A percentile compares a stretch with the other conserved stretches of the same genome.
Conservation (phyloP, 2,888 invertebrate species). For the Laspeyria flexula region DNA sequence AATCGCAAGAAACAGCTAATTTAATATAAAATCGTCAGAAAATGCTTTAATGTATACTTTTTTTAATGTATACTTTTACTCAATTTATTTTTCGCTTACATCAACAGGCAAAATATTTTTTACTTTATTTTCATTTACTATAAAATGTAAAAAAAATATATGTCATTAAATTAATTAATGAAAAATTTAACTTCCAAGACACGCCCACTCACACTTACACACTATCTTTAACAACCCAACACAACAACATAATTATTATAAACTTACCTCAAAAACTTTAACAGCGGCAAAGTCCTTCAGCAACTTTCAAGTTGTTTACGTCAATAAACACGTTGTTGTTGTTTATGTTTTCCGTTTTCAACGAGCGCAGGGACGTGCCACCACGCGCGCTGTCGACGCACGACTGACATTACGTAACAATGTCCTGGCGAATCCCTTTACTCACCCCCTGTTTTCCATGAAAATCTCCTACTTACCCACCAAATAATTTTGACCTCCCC, state of each 20-base stretch:
- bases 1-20: too few species aligned
- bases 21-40: too few species aligned
- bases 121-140: too few species aligned
- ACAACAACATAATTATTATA: constrained; percentile 16
- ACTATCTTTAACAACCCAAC: constrained; percentile 30
- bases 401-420: constrained; percentile 82
- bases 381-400: constrained; percentile 59
- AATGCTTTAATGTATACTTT: too few species aligned
- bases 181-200: background rate
- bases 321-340: constrained; percentile 81
- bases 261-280: constrained; percentile 43
- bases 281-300: constrained; percentile 49
- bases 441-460: constrained; percentile 60
- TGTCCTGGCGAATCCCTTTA: constrained; percentile 72
- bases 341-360: constrained; percentile 68
- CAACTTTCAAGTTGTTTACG: constrained; percentile 74
- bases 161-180: too few species aligned
- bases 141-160: too few species aligned
- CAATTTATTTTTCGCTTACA: too few species aligned
- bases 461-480: constrained; percentile 55
- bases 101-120: too few species aligned
- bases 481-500: constrained; percentile 52
- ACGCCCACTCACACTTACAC: constrained; percentile 8
- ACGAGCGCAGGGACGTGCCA: constrained; percentile 57
- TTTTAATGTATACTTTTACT: too few species aligned